A percentile compares a stretch with the other conserved stretches of the same genome.
These are phyloP conservation scores for Cavia aperea DNA, from an alignment of 2,113 vertebrate genomes.

Conservation along the genomic window DNA sequence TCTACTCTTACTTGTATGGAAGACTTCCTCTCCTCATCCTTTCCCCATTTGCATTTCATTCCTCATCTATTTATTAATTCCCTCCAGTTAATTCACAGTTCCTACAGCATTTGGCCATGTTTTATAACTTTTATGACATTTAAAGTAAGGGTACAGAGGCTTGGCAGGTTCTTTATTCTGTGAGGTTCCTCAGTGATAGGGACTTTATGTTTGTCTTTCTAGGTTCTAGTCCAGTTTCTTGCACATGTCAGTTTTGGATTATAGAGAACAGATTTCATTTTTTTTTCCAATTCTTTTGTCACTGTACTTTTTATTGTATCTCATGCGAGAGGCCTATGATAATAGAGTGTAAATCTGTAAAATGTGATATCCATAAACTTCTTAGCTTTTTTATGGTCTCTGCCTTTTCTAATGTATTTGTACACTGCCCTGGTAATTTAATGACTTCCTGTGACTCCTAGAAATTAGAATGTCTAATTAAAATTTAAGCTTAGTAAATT, in stretches of 20 bases:
- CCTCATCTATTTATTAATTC: neutral
- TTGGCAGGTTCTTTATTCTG: neutral
- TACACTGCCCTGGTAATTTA: neutral
- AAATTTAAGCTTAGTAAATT: neutral
- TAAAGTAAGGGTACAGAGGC: neutral
- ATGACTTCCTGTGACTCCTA: neutral
- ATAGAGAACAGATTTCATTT: neutral
- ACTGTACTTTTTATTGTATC: neutral
- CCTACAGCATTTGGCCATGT: neutral
- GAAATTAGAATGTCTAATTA: conserved; percentile 22
- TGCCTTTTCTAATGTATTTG: neutral
- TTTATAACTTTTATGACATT: neutral
- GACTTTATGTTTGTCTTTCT: neutral
- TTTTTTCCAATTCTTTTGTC: neutral
- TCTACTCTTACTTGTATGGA: neutral
- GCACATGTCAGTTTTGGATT: neutral
- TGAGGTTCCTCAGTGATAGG: neutral
- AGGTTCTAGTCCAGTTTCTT: neutral
- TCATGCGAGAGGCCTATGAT: neutral
- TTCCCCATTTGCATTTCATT: neutral
- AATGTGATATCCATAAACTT: neutral
- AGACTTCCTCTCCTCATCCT: neutral
- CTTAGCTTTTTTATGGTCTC: neutral
- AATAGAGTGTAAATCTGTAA: neutral
- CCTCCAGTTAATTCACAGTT: neutral